phyloP scores from a whole-genome alignment of 2,113 vertebrate genomes.

The Tamias sibiricus region DNA sequence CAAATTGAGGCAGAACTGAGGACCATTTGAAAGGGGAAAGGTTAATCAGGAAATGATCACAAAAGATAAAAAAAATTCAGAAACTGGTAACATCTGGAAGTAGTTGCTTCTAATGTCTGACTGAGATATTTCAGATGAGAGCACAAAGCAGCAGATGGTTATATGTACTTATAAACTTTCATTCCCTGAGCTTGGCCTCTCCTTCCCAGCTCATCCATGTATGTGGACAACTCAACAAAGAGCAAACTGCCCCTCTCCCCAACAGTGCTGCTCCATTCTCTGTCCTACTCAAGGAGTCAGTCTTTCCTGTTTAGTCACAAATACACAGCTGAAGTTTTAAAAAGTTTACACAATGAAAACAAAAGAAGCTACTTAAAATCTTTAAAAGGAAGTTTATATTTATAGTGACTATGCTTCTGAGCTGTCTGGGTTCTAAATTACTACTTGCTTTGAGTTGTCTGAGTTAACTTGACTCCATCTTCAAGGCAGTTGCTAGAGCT shows the following conservation, averaged over 20 bases:
- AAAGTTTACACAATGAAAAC: background rate
- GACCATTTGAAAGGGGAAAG: background rate
- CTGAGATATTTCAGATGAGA: background rate
- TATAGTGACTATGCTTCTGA: too few species aligned
- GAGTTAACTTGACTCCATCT: too few species aligned
- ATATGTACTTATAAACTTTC: background rate
- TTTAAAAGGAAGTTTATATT: too few species aligned
- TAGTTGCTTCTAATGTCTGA: background rate
- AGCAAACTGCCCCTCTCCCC: background rate
- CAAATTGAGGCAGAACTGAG: background rate
- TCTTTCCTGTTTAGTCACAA: background rate
- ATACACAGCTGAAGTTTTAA: background rate
- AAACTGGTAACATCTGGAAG: background rate
- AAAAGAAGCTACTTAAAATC: too few species aligned
- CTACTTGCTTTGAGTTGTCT: too few species aligned
- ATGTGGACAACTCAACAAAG: background rate
- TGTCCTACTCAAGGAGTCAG: background rate
- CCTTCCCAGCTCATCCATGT: background rate
- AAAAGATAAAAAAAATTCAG: background rate
- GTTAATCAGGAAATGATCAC: constrained; percentile 12
- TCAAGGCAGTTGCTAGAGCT: too few species aligned
- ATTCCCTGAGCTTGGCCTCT: background rate
- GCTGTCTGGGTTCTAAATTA: too few species aligned
- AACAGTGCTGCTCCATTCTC: background rate
- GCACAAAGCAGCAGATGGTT: background rate